Evolutionary conservation across 2,888 invertebrate genomes (phyloP).

Genomic region (Tetragonisca angustula): DNA sequence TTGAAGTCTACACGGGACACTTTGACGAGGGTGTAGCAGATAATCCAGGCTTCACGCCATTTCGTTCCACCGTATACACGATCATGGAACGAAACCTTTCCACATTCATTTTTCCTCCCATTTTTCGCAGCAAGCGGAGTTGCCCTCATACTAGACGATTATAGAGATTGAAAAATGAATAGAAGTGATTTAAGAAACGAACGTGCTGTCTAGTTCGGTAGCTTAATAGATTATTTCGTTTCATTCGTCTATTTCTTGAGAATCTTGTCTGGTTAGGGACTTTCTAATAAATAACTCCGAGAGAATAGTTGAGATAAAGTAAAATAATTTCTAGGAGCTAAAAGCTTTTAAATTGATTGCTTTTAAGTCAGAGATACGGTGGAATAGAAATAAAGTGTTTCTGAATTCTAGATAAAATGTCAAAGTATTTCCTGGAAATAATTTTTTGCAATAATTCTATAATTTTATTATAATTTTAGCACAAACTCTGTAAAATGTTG

Average conservation of each 20-base stretch:
- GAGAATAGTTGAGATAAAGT: background rate
- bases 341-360: background rate
- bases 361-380: background rate
- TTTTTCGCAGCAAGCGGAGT: slow-evolving; percentile 28
- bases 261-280: background rate
- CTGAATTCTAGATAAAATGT: background rate
- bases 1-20: slow-evolving; percentile 47
- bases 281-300: background rate
- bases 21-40: slow-evolving; percentile 58
- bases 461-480: background rate
- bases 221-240: slow-evolving; percentile 14
- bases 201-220: background rate
- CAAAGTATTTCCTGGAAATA: background rate
- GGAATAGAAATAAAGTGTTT: background rate
- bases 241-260: background rate
- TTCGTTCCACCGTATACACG: slow-evolving; percentile 47
- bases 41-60: slow-evolving; percentile 58
- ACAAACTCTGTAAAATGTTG: background rate
- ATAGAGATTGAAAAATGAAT: background rate
- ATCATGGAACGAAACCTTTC: slow-evolving; percentile 1
- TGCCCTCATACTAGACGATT: background rate
- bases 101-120: slow-evolving; percentile 27
- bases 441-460: no score
- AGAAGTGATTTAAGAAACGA: background rate
- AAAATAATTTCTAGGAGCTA: background rate